These are phyloP conservation scores for Aphis gossypii DNA, from an alignment of 1,140 invertebrate species.

Conservation along the genomic window DNA sequence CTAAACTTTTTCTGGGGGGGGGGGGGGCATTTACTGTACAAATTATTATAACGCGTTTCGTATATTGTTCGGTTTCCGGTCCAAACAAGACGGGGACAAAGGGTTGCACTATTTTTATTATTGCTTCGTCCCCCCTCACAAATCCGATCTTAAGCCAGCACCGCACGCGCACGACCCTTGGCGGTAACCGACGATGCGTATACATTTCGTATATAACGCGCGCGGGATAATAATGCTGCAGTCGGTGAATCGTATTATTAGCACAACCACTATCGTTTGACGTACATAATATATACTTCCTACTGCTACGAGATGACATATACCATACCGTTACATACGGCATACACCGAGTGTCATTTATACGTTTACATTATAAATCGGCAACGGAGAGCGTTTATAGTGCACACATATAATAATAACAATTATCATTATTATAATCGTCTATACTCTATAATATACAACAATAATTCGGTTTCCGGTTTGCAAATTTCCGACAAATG, in stretches of 20 bases:
- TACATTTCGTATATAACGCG: neutral
- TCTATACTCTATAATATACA: neutral
- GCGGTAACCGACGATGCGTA: neutral
- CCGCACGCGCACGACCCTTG: neutral
- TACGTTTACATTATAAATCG: neutral
- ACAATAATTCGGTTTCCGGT: constrained; percentile 21
- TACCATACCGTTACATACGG: neutral
- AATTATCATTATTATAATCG: neutral
- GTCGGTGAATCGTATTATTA: neutral
- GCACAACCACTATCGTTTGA: neutral
- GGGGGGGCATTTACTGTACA: neutral
- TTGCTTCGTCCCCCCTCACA: neutral
- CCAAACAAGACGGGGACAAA: neutral
- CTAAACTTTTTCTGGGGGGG: neutral
- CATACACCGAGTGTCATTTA: neutral
- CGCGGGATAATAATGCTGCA: neutral
- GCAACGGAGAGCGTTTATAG: neutral
- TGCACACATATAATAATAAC: neutral
- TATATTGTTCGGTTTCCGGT: neutral
- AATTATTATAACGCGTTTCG: neutral
- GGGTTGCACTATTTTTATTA: neutral
- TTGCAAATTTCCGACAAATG: constrained; percentile 7
- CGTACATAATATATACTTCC: neutral
- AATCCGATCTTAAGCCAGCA: neutral
- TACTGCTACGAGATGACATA: neutral